These are phyloP conservation scores for Sebastes hopkinsi DNA, from an alignment of 2,797 vertebrate genomes.

Conservation along the genomic window DNA sequence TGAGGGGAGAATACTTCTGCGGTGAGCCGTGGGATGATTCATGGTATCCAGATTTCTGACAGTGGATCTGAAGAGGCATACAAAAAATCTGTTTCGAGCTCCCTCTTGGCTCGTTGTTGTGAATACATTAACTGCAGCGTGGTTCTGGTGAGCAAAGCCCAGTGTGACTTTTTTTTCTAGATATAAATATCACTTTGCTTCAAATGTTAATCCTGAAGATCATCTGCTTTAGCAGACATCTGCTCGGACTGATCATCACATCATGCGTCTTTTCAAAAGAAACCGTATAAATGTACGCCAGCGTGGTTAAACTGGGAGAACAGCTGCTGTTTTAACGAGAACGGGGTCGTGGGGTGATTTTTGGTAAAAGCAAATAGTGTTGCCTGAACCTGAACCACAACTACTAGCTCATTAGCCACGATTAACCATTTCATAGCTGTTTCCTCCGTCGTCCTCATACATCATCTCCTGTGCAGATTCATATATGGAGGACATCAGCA, in stretches of 20 bases:
- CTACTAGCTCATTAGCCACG: constrained; percentile 5
- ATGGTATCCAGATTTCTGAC: neutral
- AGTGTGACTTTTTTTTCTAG: neutral
- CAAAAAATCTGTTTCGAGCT: neutral
- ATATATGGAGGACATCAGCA: neutral
- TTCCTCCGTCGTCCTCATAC: neutral
- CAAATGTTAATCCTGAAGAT: constrained; percentile 11
- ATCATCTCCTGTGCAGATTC: constrained; percentile 3
- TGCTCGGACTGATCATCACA: constrained; percentile 19
- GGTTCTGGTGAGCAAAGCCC: neutral
- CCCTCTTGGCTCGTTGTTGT: neutral
- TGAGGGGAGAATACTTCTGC: neutral
- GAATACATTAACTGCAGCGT: neutral
- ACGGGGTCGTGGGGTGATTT: neutral
- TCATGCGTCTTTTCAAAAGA: neutral
- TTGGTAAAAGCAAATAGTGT: neutral
- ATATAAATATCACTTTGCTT: neutral
- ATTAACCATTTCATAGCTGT: constrained; percentile 1
- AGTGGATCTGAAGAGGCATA: neutral
- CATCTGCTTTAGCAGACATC: constrained; percentile 6
- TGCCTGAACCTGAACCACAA: neutral
- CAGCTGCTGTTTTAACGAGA: constrained; percentile 9
- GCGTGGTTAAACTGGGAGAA: neutral
- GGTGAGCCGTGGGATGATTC: neutral
- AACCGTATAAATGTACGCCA: neutral